Evolutionary conservation across 2,113 vertebrate species (phyloP).

Genomic region (Neotoma lepida): DNA sequence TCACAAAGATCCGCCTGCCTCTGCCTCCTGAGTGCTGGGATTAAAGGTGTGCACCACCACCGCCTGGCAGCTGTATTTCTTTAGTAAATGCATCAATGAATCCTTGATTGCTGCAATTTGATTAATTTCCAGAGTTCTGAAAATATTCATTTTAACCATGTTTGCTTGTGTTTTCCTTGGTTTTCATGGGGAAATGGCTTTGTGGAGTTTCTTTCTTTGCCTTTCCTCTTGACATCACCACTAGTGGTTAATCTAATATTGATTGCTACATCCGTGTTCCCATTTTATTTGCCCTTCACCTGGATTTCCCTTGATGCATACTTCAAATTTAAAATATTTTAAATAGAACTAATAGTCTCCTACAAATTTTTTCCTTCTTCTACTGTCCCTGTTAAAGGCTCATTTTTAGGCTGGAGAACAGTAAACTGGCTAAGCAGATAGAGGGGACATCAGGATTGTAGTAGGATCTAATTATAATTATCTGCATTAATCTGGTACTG

Average conservation of each 20-base stretch:
- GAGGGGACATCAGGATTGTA: slow-evolving; percentile 56
- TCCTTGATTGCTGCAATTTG: not conserved
- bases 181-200: not conserved
- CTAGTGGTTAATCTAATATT: slow-evolving; percentile 50
- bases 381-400: slow-evolving; percentile 34
- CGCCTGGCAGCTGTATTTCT: slow-evolving; percentile 38
- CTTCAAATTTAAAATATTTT: slow-evolving; percentile 61
- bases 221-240: not conserved
- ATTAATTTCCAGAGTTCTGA: slow-evolving; percentile 47
- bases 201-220: not conserved
- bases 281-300: slow-evolving; percentile 61
- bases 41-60: too few species aligned
- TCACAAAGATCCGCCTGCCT: too few species aligned
- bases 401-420: slow-evolving; percentile 62
- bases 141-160: slow-evolving; percentile 3
- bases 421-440: slow-evolving; percentile 63
- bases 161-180: not conserved
- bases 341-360: slow-evolving; percentile 59
- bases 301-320: slow-evolving; percentile 47
- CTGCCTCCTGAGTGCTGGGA: too few species aligned
- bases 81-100: not conserved
- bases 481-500: slow-evolving; percentile 52
- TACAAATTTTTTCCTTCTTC: slow-evolving; percentile 34
- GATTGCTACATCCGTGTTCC: slow-evolving; percentile 45
- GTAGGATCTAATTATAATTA: slow-evolving; percentile 73